Conservation (phyloP, 2,888 invertebrate genomes). For the Liopterus haemorrhoidalis region DNA sequence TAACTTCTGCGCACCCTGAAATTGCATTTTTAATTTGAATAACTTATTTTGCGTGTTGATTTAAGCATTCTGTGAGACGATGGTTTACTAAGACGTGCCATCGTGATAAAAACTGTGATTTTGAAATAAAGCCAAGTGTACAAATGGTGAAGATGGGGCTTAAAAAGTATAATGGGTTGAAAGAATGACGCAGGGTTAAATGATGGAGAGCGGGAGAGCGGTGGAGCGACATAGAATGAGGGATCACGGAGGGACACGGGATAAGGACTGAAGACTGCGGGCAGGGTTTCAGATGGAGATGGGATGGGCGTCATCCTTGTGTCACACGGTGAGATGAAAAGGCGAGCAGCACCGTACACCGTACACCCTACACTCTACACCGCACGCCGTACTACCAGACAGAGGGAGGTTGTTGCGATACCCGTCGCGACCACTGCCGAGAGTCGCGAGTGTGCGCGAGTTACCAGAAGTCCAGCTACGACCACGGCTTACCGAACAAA, state of each 20-base stretch:
- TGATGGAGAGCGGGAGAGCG: constrained; percentile 32
- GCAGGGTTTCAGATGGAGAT: constrained; percentile 35
- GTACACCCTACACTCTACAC: too few species aligned
- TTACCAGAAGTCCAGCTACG: too few species aligned
- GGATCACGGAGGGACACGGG: neutral
- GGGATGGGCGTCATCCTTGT: constrained; percentile 41
- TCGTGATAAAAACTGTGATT: constrained; percentile 67
- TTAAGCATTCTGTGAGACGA: constrained; percentile 52
- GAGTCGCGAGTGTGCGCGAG: too few species aligned
- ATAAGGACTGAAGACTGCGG: constrained; percentile 38
- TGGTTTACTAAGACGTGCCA: constrained; percentile 55
- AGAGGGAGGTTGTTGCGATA: too few species aligned
- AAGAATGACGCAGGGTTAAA: constrained; percentile 33
- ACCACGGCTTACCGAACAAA: too few species aligned
- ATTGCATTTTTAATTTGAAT: constrained; percentile 69
- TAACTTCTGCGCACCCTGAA: constrained; percentile 46
- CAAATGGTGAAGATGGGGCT: constrained; percentile 67
- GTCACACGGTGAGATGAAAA: too few species aligned
- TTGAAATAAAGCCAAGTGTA: constrained; percentile 65
- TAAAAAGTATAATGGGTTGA: constrained; percentile 62
- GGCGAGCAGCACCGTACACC: too few species aligned
- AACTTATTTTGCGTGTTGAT: constrained; percentile 68
- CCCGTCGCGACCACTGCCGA: too few species aligned
- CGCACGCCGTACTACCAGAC: too few species aligned
- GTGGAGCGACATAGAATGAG: constrained; percentile 14